Percentiles rank a stretch among this genome's conserved stretches.
Evolutionary conservation across 1,140 invertebrate genomes (phyloP).

Genomic region (Drosophila rhopaloa): DNA sequence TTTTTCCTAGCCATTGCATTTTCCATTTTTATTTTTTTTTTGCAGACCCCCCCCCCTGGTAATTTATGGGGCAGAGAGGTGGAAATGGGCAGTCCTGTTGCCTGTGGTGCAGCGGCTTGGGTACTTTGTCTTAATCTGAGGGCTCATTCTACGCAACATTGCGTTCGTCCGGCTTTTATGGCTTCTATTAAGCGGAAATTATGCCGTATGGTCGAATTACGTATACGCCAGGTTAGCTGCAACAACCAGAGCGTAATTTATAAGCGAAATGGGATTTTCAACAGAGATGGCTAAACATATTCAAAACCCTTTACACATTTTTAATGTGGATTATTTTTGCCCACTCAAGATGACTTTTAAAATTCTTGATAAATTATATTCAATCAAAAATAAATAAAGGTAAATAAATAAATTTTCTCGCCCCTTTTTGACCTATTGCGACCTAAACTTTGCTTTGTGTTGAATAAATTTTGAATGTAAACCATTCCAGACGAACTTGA

Average conservation of each 20-base stretch:
- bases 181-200: constrained; percentile 66
- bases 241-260: neutral
- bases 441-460: too few relatives aligned
- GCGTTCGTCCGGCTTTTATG: constrained; percentile 52
- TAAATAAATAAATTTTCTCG: too few relatives aligned
- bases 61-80: constrained; percentile 54
- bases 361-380: neutral
- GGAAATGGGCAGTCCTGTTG: constrained; percentile 15
- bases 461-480: too few relatives aligned
- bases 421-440: too few relatives aligned
- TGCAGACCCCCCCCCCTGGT: constrained; percentile 13
- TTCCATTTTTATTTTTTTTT: constrained; percentile 13
- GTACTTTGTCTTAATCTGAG: constrained; percentile 77
- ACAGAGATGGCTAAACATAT: neutral
- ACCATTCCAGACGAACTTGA: too few relatives aligned
- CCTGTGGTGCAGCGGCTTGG: constrained; percentile 37
- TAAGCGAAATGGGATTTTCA: neutral
- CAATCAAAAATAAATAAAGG: too few relatives aligned
- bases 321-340: neutral
- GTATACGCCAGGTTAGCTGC: constrained; percentile 22
- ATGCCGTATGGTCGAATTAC: constrained; percentile 38
- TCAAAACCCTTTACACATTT: neutral
- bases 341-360: too few relatives aligned
- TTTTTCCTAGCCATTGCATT: constrained; percentile 38
- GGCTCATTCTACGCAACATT: constrained; percentile 65